Conservation (phyloP, 2,888 invertebrate genomes). For the Callosobruchus maculatus region DNA sequence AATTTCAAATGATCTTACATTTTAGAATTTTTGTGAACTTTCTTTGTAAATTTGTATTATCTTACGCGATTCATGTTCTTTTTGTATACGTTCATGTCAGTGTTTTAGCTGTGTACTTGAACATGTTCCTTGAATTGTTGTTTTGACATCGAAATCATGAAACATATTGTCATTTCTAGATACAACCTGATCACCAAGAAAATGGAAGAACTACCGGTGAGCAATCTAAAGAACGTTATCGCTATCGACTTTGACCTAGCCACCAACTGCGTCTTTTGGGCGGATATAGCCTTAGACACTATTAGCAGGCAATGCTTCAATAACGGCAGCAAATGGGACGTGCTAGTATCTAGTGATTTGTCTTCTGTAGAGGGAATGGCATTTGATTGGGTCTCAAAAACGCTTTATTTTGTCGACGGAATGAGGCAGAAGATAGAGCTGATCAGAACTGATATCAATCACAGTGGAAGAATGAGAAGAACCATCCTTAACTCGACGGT, state of each 20-base stretch:
- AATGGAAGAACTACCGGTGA: constrained; percentile 64
- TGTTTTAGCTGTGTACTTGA: too few species aligned
- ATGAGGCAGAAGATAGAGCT: constrained; percentile 76
- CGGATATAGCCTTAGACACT: constrained; percentile 75
- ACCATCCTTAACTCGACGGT: constrained; percentile 67
- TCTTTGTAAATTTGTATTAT: too few species aligned
- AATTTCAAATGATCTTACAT: too few species aligned
- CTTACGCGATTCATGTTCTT: too few species aligned
- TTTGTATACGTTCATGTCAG: too few species aligned
- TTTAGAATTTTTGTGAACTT: too few species aligned
- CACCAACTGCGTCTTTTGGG: constrained; percentile 86
- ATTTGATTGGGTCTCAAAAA: constrained; percentile 82
- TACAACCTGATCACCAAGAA: constrained; percentile 33
- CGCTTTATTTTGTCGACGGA: constrained; percentile 85
- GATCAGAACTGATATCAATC: constrained; percentile 62
- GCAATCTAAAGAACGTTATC: constrained; percentile 72
- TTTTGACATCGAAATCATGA: too few species aligned
- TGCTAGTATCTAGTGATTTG: constrained; percentile 70
- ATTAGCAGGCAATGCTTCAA: constrained; percentile 73
- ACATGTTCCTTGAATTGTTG: too few species aligned
- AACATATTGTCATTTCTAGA: constrained; percentile 26
- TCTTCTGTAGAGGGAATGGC: constrained; percentile 86
- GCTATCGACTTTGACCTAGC: constrained; percentile 83
- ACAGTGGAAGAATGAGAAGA: constrained; percentile 68
- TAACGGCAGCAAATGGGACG: constrained; percentile 60